Conservation (phyloP, 2,888 invertebrate species). For the Microchrysa polita region DNA sequence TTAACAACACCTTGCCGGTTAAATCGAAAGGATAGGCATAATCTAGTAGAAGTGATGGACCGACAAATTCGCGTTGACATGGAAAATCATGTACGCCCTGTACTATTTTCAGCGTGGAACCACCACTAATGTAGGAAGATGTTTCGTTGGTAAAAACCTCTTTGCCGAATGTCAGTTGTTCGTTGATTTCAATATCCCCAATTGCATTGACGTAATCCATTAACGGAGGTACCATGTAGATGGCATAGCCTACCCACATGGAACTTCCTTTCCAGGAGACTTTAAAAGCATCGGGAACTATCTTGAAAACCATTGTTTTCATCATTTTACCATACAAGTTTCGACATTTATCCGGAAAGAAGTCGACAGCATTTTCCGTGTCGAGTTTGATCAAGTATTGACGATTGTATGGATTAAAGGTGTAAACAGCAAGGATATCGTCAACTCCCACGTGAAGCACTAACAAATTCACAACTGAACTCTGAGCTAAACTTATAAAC, state of each 20-base stretch:
- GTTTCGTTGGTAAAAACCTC: slow-evolving; percentile 31
- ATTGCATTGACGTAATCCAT: slow-evolving; percentile 11
- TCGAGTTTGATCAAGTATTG: not conserved
- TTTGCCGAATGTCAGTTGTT: slow-evolving; percentile 9
- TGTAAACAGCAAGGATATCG: not conserved
- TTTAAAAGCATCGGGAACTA: slow-evolving; percentile 20
- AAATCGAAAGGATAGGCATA: not conserved
- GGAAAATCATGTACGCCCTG: not conserved
- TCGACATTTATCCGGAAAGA: slow-evolving; percentile 13
- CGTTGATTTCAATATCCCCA: not conserved
- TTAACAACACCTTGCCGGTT: not conserved
- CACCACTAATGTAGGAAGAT: slow-evolving; percentile 14
- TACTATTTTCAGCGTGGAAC: not conserved
- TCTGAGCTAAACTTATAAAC: not conserved
- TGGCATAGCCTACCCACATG: slow-evolving; percentile 15
- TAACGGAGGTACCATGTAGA: not conserved
- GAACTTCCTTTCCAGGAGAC: not conserved
- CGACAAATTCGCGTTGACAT: not conserved
- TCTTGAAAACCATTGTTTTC: not conserved
- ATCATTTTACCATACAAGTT: slow-evolving; percentile 10
- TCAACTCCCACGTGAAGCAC: not conserved
- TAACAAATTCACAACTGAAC: not conserved
- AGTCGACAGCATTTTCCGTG: not conserved
- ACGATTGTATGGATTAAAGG: slow-evolving; percentile 19
- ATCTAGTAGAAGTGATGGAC: slow-evolving; percentile 15